Evolutionary conservation across 2,797 vertebrate species (phyloP), one percentile per base, ranked within the genome.

Genomic region (Schizopygopsis pylzovi): DNA sequence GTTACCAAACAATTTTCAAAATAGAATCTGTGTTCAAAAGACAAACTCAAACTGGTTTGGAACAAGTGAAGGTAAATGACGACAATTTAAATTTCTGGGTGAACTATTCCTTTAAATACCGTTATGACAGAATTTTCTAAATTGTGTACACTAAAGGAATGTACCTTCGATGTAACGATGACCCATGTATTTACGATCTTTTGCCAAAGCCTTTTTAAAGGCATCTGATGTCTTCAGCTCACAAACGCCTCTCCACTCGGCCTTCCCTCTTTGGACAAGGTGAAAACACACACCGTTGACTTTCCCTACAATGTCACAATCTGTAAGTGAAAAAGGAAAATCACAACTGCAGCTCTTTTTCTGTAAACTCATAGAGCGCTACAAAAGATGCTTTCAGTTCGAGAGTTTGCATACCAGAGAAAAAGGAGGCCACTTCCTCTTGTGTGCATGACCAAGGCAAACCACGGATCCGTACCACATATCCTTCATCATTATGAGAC

Each of bases 121-220:
- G 22, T 37, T 37, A 37, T 49, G 25, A n/a, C n/a, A 28, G 15
- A 45, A 65, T 79, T 37, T 47, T 43, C 37, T 59, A 33, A 16
- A 47, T 8, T 41, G 37, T 4, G 28, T 33, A 25, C 49, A 33
- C 2, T 33, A 33, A 33, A 45, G 20, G 11, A 63, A 25, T 47
- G 22, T 92, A 97, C 96, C 96, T 92, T 97, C 96, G 82, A 97
- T 95, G 85, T 97, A 97, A 90, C 96, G 92, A 88, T 97, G 96
- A 43, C 96, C 96, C 96, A 97, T 96, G 87, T 97, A 96, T 93
- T 97, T 96, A 70, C 96, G 95, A 90, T 97, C 96, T 90, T 96
- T 96, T 13, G 94, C 87, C 5, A 97, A 94, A 54, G 96, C 96
- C 85, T 92, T 96, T 90, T 96, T 96, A 89, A 96, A 96, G 90